These are phyloP conservation scores for Polyodon spathula DNA, from an alignment of 2,113 vertebrate species.

Conservation along the genomic window DNA sequence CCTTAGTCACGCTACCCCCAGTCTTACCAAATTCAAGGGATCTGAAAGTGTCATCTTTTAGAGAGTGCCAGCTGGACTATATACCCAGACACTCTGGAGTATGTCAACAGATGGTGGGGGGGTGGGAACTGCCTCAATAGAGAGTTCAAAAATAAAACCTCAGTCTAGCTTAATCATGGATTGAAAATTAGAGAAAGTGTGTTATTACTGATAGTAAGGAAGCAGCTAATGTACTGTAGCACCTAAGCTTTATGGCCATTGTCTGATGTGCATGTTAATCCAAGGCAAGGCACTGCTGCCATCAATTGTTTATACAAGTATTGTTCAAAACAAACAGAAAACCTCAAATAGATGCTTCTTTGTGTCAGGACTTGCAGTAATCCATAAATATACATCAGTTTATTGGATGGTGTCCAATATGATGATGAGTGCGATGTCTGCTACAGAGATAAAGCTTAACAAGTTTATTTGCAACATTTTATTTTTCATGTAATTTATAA, in stretches of 20 bases:
- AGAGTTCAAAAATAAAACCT: not conserved
- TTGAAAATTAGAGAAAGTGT: constrained; percentile 3
- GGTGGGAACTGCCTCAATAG: constrained; percentile 12
- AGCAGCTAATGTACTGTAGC: not conserved
- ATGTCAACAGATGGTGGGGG: constrained; percentile 51
- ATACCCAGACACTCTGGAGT: constrained; percentile 22
- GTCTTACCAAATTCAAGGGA: constrained; percentile 25
- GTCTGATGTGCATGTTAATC: not conserved
- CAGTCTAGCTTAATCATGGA: constrained; percentile 2
- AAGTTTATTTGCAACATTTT: not conserved
- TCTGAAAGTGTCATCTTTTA: constrained; percentile 23
- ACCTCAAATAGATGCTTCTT: too few relatives aligned
- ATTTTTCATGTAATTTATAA: too few relatives aligned
- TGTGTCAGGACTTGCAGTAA: too few relatives aligned
- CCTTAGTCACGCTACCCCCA: too few relatives aligned
- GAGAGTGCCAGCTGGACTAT: constrained; percentile 43
- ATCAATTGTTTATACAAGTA: not conserved
- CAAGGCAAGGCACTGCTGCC: not conserved
- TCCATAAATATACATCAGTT: not conserved
- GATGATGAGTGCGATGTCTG: not conserved
- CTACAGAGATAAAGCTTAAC: not conserved
- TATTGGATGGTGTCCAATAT: not conserved
- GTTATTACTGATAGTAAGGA: not conserved
- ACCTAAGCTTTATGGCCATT: not conserved
- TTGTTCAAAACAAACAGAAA: too few relatives aligned